Base-by-base conservation (phyloP, 2,113 vertebrate genomes). In the Dolichallabes microphthalmus region DNA sequence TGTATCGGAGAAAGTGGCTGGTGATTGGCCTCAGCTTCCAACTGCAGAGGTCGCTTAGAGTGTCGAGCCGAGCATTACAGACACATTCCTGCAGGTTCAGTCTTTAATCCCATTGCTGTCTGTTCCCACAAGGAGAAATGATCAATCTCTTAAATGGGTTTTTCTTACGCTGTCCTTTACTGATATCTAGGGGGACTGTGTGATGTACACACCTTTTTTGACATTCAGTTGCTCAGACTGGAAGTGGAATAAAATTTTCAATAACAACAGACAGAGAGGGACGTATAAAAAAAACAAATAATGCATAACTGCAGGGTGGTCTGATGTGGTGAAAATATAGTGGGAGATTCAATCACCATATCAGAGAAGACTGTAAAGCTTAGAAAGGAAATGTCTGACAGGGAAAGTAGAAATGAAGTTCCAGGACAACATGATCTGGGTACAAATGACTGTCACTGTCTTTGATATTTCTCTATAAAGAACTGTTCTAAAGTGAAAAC, bases 161-260 rank as follows among this genome's bases (percentile, higher is more conserved):
- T 50, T 85, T 82, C 78, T 85, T 90, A 81, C 60, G 84, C 88
- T 86, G 80, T 50, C 83, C 83, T 76, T 85, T 90, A 81, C 60
- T 22, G 58, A 84, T 32, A 27, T 11, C 61, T 58, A 25, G 8
- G 8, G 14, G 57, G 89, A 86, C 73, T 77, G 30, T 64, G 68
- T 22, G 32, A 69, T 57, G 61, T 32, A 19, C 82, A 68, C 86
- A 60, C 82, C 88, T 94, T 92, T 92, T 91, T 92, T 91, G 86
- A 93, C 90, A 84, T 91, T 90, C 77, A 85, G 60, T 89, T 86
- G 87, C 82, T 90, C 83, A n/a, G 81, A 39, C 87, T 74, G 57
- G 87, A 89, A 92, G 87, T 88, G 74, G 92, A 92, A 93, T 93
- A 80, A 93, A 88, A 82, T 82, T 64, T 78, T 71, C 73, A 75